Conservation (phyloP, 2,113 vertebrate species). For the Pampusana beccarii region DNA sequence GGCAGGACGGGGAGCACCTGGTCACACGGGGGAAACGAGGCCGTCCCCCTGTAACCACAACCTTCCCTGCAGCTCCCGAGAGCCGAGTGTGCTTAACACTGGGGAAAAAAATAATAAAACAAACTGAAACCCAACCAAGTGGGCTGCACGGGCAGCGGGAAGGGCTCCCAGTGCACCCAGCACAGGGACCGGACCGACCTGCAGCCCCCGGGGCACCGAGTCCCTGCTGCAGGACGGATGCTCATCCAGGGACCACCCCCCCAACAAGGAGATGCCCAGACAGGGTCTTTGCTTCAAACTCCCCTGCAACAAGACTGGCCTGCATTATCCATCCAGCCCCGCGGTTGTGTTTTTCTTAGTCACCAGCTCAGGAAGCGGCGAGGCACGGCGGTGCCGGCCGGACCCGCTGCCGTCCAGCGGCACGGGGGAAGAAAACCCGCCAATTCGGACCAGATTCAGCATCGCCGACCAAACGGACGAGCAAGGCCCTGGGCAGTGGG, state of each 20-base stretch:
- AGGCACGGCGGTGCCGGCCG: rapidly evolving
- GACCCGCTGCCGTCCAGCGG: rapidly evolving
- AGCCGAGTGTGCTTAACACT: rapidly evolving
- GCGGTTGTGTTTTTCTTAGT: not conserved
- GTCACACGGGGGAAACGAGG: rapidly evolving
- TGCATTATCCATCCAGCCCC: not conserved
- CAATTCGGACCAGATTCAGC: not conserved
- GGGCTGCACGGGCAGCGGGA: rapidly evolving
- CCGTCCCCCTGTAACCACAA: rapidly evolving
- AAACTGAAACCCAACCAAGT: not conserved
- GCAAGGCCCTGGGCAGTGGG: not conserved
- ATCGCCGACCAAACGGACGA: rapidly evolving
- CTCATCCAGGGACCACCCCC: not conserved
- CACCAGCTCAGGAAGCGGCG: not conserved
- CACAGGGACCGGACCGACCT: not conserved
- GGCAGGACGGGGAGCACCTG: rapidly evolving
- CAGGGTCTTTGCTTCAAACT: rapidly evolving
- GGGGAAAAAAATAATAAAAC: no score
- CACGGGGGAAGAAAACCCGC: rapidly evolving
- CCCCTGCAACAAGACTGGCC: not conserved
- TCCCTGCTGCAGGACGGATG: not conserved
- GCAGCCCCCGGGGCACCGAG: rapidly evolving
- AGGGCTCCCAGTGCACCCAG: not conserved
- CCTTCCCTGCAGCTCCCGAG: not conserved
- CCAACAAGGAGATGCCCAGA: not conserved